Conservation (phyloP, 2,113 vertebrate genomes). For the Cygnus buccinator region DNA sequence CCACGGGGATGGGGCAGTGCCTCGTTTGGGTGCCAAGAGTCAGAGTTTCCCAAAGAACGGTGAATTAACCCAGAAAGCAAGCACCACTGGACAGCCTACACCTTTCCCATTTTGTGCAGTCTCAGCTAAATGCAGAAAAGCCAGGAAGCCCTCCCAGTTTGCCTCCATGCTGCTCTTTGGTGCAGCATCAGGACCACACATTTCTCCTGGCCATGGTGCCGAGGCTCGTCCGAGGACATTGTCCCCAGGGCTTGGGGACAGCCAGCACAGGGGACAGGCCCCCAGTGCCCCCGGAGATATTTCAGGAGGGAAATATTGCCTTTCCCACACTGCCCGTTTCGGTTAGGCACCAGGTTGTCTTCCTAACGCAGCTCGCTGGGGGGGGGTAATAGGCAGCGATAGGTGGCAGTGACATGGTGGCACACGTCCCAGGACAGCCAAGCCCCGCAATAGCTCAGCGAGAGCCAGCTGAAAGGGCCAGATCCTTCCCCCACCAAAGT, state of each 20-base stretch:
- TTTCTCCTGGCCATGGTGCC: rapidly evolving
- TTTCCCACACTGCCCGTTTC: background rate
- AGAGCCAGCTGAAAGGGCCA: background rate
- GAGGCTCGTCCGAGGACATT: background rate
- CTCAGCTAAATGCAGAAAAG: background rate
- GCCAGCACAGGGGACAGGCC: background rate
- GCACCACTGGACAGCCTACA: background rate
- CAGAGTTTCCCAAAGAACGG: rapidly evolving
- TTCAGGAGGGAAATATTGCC: background rate
- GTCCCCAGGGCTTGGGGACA: background rate
- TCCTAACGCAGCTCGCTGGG: background rate
- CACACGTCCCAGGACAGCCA: background rate
- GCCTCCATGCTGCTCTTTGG: rapidly evolving
- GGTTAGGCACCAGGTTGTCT: background rate
- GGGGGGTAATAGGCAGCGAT: background rate
- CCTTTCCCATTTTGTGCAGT: background rate
- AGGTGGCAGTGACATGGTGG: background rate
- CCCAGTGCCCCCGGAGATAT: background rate
- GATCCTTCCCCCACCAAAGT: background rate
- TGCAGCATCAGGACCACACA: rapidly evolving
- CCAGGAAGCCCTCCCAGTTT: background rate
- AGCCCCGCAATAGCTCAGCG: background rate
- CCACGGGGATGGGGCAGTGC: background rate
- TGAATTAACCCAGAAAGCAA: background rate
- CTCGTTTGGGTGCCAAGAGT: rapidly evolving